Base-by-base conservation (phyloP, 2,113 vertebrate species). In the Fukomys damarensis region DNA sequence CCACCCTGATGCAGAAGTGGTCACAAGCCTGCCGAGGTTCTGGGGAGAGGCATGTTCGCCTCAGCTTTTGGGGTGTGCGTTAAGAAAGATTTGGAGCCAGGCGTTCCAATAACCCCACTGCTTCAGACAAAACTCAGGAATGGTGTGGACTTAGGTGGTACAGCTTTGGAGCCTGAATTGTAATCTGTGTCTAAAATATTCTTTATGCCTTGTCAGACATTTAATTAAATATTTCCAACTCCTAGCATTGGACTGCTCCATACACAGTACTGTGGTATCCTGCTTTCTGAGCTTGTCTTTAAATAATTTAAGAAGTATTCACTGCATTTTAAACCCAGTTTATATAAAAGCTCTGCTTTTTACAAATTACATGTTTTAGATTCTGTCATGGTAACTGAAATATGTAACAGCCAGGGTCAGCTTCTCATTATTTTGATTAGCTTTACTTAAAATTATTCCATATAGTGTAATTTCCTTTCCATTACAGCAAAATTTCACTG, bases 301-400 rank as follows among this genome's bases (percentile, higher is more conserved):
- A 32, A 95, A 89, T 94, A 81, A 81, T 95, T 83, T 59, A 89
- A 46, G 81, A 58, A 65, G 59, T 41, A 63, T 54, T 92, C 63
- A 80, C 12, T 38, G 66, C 68, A 3, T 59, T 89, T 87, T 95
- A 87, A 90, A 59, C 4, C 90, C 93, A 63, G 22, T 8, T 92
- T 94, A 43, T 35, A 17, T 86, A 77, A 81, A 96, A 96, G 7
- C 54, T 58, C 3, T 91, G 89, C 12, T 79, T 43, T 80, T 82
- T 93, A 63, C 76, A 91, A 80, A 88, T 94, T 30, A 65, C 89
- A 30, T 38, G 41, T 84, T 85, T 90, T 89, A 91, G 30, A 84
- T 87, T 80, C 68, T 96, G 86, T 82, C 22, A 76, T 41, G 90
- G 41, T 80, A 77, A 92, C 59, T 84, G 58, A 89, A 66, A 35